Evolutionary conservation across 2,113 vertebrate species (phyloP), one percentile per base, ranked within the genome.

Genomic region (Tragelaphus scriptus): DNA sequence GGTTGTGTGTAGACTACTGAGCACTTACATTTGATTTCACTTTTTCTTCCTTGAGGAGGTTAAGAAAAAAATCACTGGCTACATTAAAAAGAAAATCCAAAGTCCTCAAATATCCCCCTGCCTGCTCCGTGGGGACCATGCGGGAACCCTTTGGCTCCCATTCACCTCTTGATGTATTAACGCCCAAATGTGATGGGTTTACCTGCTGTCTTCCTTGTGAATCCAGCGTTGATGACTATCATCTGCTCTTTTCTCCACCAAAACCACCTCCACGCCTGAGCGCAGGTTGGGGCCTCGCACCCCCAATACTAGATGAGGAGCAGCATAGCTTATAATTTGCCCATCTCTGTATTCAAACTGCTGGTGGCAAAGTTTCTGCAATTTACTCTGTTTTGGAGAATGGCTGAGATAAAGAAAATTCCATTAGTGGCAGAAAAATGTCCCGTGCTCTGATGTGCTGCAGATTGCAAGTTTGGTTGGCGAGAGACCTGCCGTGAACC

Each of bases 291-390:
- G 86, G 71, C 59, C 85, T 53, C 61, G 85, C 2, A 95, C 44
- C 25, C 98, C 98, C 96, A 97, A 85, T 75, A 11, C 95, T 55
- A 98, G 95, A 21, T 81, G 95, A 85, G 97, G 97, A 65, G 82
- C 77, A 2, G 85, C 61, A 55, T 7, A 68, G 80, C 65, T 95
- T 97, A 97, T 91, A 89, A 98, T 65, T 30, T 97, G 93, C 25
- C 96, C 84, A 5, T 97, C 97, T 97, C 91, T 96, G 89, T 97
- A 98, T 84, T 97, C 98, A 98, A 98, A 98, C 65, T 98, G 97
- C 80, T 98, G 98, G 16, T 3, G 36, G n/a, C 94, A 59, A 36
- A 36, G 32, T 85, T 95, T 95, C 36, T 68, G 53, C 59, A 96
- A 26, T 68, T 97, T 97, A 2, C 26, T 44, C 2, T 47, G 32